Conservation (phyloP, 2,888 invertebrate genomes). For the Rhingia rostrata region DNA sequence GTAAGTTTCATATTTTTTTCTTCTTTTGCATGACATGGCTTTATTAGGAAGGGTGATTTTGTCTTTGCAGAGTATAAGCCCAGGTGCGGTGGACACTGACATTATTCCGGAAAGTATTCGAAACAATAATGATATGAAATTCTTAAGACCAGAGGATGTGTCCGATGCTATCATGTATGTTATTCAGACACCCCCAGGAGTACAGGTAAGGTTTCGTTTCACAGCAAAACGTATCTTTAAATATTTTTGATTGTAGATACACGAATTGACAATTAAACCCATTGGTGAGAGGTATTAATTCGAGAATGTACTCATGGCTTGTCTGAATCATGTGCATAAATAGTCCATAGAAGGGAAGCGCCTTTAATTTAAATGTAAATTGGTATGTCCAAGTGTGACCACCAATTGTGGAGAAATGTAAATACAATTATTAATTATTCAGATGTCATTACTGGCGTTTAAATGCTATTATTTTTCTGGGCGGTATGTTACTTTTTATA, state of each 20-base stretch:
- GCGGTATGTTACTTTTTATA: too few relatives aligned
- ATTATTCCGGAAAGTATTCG: constrained; percentile 80
- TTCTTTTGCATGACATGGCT: neutral
- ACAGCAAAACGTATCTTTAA: neutral
- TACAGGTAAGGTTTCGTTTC: constrained; percentile 77
- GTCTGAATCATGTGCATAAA: too few relatives aligned
- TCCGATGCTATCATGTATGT: constrained; percentile 81
- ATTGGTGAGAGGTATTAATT: constrained; percentile 76
- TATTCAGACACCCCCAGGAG: constrained; percentile 79
- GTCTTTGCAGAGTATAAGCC: constrained; percentile 79
- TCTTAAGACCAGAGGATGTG: constrained; percentile 79
- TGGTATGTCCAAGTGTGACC: too few relatives aligned
- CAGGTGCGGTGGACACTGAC: constrained; percentile 81
- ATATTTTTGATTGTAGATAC: constrained; percentile 42
- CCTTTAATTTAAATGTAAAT: too few relatives aligned
- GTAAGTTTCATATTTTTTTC: constrained; percentile 65
- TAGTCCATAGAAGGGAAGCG: too few relatives aligned
- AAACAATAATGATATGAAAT: constrained; percentile 78
- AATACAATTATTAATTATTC: too few relatives aligned
- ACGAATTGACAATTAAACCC: constrained; percentile 76
- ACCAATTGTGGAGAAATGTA: too few relatives aligned
- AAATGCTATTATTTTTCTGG: too few relatives aligned
- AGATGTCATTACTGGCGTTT: too few relatives aligned
- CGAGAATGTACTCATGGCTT: neutral
- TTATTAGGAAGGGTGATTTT: neutral